Evolutionary conservation across 1,140 invertebrate genomes (phyloP).

Genomic region (Polyergus mexicanus): DNA sequence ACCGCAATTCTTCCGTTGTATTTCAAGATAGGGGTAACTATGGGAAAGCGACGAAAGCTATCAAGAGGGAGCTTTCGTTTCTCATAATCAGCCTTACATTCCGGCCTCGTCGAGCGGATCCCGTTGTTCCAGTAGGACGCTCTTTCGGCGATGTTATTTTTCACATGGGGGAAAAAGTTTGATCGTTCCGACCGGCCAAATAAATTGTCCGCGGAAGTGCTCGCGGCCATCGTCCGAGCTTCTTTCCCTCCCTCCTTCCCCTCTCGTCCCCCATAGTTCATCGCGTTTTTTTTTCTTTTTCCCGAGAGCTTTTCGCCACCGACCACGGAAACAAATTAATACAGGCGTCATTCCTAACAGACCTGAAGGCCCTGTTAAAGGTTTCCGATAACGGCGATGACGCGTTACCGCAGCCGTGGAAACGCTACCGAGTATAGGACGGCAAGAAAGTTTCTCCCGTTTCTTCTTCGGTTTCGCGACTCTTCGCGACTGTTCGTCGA

Average conservation of each 20-base stretch:
- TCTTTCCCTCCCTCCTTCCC: constrained; percentile 60
- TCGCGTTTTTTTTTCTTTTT: constrained; percentile 36
- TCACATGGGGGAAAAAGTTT: constrained; percentile 77
- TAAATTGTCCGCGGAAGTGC: constrained; percentile 76
- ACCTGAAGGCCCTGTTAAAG: constrained; percentile 44
- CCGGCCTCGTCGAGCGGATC: constrained; percentile 46
- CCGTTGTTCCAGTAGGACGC: constrained; percentile 71
- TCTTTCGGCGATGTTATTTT: constrained; percentile 75
- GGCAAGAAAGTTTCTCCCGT: constrained; percentile 29
- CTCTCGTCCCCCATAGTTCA: background rate
- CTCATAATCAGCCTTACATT: constrained; percentile 40
- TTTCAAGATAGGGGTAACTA: background rate
- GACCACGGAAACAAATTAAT: constrained; percentile 69
- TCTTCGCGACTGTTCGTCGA: constrained; percentile 44
- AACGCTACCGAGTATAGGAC: constrained; percentile 21
- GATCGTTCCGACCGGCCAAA: constrained; percentile 76
- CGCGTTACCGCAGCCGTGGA: constrained; percentile 39
- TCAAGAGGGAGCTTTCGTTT: constrained; percentile 55
- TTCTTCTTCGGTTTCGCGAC: constrained; percentile 29
- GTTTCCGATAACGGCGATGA: constrained; percentile 56
- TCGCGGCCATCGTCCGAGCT: constrained; percentile 67
- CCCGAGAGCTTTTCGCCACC: constrained; percentile 34
- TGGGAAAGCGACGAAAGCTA: constrained; percentile 42
- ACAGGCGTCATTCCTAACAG: constrained; percentile 60
- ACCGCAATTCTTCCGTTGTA: constrained; percentile 12